A percentile compares a stretch with the other conserved stretches of the same genome.
Conservation (phyloP, 2,888 invertebrate species). For the Megaustenia siamemsis region DNA sequence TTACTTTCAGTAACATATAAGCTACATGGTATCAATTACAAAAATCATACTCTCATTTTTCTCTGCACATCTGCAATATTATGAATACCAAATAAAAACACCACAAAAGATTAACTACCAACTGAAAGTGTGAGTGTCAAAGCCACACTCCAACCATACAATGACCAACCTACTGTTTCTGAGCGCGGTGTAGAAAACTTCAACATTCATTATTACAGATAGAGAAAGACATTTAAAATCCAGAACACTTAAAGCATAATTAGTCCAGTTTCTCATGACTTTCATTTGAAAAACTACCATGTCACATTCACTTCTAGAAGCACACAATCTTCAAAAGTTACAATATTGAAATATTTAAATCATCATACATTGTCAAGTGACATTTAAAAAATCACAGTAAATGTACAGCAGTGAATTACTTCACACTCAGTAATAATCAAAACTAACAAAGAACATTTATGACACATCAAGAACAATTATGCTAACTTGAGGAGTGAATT, state of each 20-base stretch:
- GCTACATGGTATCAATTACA: slow-evolving; percentile 17
- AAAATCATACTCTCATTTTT: slow-evolving; percentile 14
- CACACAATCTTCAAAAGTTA: neutral
- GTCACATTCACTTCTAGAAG: no score
- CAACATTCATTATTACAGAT: neutral
- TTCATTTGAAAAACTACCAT: neutral
- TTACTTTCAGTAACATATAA: slow-evolving; percentile 37
- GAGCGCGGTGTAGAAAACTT: neutral
- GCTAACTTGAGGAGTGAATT: neutral
- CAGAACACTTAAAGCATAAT: neutral
- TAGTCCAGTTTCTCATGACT: neutral
- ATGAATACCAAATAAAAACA: neutral
- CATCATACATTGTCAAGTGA: neutral
- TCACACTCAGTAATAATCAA: neutral
- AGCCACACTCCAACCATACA: neutral
- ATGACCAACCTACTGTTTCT: neutral
- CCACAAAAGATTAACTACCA: neutral
- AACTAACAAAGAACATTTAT: neutral
- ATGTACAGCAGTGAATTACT: slow-evolving; percentile 1
- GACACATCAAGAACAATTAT: neutral
- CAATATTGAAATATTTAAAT: neutral
- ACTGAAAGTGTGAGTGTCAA: neutral
- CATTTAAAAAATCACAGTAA: slow-evolving; percentile 4
- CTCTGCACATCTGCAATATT: neutral
- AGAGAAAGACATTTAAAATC: neutral